Base-by-base conservation (phyloP, 1,140 invertebrate species). In the Cepaea nemoralis region DNA sequence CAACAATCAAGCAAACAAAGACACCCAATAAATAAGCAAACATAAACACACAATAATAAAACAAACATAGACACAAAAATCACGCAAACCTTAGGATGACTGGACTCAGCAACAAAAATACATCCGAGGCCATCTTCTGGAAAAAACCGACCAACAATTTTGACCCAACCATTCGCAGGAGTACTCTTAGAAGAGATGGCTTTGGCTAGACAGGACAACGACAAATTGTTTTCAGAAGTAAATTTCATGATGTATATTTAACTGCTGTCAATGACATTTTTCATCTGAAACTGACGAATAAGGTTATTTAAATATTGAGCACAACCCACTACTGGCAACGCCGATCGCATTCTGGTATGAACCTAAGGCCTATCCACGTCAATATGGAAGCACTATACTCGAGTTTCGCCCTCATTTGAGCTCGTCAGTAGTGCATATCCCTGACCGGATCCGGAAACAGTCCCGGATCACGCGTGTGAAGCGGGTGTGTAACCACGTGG, bases 61-160 rank as follows among this genome's bases (percentile, higher is more conserved):
- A 59, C 39, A 48, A 3, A 24, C 37, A 0, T 8, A 77, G 8
- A 63, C n/a, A n/a, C n/a, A n/a, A n/a, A n/a, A n/a, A n/a, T n/a
- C n/a, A n/a, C n/a, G n/a, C 83, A 76, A 24, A 84, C 84, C 81
- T 76, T 0, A 85, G 74, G n/a, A 85, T 76, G 1, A 85, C 50
- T 31, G 84, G 84, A 37, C 82, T 85, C 31, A 82, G 39, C 78
- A 85, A 37, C 1, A 77, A 40, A 39, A 83, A 80, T 16, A 59
- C 37, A 40, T 85, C 84, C 27, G 80, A 78, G 2, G 78, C 59
- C 16, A 83, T 40, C 40, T 85, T 85, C 70, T 80, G 78, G 10
- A 80, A 33, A 35, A 82, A 55, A 0, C 82, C 82, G 10, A 83
- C n/a, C 10, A 77, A 45, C 69, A 85, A 76, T 50, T 35, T 63